A percentile compares a stretch with the other conserved stretches of the same genome.
Evolutionary conservation across 2,113 vertebrate species (phyloP).

Genomic region (Suncus etruscus): DNA sequence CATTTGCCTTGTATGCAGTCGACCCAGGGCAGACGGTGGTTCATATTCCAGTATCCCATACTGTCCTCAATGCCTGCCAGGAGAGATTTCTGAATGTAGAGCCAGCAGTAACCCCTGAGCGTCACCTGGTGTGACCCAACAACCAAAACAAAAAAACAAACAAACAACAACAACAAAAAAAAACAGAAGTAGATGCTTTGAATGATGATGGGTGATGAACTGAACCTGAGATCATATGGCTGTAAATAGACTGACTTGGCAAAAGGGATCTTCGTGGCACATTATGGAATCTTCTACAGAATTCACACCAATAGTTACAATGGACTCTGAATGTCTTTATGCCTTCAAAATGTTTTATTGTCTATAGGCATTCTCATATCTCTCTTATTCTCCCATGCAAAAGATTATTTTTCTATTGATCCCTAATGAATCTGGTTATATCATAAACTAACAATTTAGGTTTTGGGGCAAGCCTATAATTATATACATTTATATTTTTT

Average conservation of each 20-base stretch:
- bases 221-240: not conserved
- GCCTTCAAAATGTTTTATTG: slow-evolving; percentile 6
- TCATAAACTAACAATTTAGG: slow-evolving; percentile 6
- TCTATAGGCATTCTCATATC: not conserved
- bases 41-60: too few relatives aligned
- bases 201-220: too few relatives aligned
- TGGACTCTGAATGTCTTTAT: not conserved
- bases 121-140: too few relatives aligned
- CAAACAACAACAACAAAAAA: too few relatives aligned
- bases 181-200: too few relatives aligned
- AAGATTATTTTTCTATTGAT: not conserved
- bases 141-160: too few relatives aligned
- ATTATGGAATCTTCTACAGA: not conserved
- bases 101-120: too few relatives aligned
- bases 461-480: slow-evolving; percentile 3
- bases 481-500: not conserved
- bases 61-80: too few relatives aligned
- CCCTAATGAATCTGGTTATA: not conserved
- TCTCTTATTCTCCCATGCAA: slow-evolving; percentile 13
- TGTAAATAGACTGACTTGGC: not conserved
- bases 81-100: too few relatives aligned
- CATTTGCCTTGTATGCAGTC: too few relatives aligned
- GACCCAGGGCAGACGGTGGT: too few relatives aligned
- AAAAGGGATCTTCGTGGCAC: not conserved
- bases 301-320: not conserved